These are phyloP conservation scores for Stegastes partitus DNA, from an alignment of 2,113 vertebrate species.

Conservation along the genomic window DNA sequence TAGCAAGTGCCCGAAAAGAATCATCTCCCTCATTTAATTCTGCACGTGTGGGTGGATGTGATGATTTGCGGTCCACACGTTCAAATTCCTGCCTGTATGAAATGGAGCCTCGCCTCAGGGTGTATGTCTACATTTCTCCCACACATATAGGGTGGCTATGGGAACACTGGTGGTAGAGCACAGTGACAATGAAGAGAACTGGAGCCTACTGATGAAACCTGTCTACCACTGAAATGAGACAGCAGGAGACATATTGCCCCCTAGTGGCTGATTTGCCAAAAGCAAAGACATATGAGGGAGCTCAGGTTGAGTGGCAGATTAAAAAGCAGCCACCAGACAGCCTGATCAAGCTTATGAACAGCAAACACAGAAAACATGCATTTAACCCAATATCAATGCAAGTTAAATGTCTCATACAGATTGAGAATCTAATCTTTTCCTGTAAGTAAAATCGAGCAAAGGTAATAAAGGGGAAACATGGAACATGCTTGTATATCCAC, in stretches of 20 bases:
- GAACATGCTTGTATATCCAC: slow-evolving; percentile 30
- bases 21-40: slow-evolving; percentile 57
- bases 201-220: slow-evolving; percentile 44
- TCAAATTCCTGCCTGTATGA: slow-evolving; percentile 53
- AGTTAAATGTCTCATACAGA: not conserved
- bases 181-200: slow-evolving; percentile 10
- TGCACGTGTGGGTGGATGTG: slow-evolving; percentile 64
- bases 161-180: slow-evolving; percentile 55
- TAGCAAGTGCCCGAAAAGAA: slow-evolving; percentile 31
- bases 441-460: not conserved
- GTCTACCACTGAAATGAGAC: slow-evolving; percentile 17
- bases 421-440: not conserved
- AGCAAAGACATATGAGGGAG: slow-evolving; percentile 8
- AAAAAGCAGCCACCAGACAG: slow-evolving; percentile 6
- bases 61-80: slow-evolving; percentile 35
- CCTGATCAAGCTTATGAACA: not conserved
- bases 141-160: slow-evolving; percentile 44
- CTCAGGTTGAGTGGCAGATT: slow-evolving; percentile 12
- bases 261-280: slow-evolving; percentile 68
- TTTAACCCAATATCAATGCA: not conserved
- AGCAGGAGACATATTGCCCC: slow-evolving; percentile 77
- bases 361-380: not conserved
- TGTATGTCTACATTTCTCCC: slow-evolving; percentile 36
- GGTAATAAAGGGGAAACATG: slow-evolving; percentile 27
- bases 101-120: slow-evolving; percentile 50